Base-by-base conservation (phyloP, 2,888 invertebrate species). In the Scaptomyza caliginosa region DNA sequence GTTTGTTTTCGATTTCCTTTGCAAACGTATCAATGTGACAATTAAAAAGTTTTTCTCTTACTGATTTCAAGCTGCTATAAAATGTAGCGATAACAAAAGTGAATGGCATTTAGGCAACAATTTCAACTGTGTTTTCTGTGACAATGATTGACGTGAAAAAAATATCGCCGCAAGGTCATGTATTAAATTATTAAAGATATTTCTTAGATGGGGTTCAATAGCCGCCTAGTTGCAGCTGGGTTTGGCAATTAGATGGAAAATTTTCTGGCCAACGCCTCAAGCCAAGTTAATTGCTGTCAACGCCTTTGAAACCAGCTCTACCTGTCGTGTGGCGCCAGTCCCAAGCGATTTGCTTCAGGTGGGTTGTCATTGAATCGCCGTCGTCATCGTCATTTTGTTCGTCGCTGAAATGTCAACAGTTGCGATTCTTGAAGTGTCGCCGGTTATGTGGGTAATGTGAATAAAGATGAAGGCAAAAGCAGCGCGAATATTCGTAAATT, bases 401-500 rank as follows among this genome's bases (percentile, higher is more conserved):
- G 28, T 43, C 34, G 23, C n/a, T 34, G 38, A 24, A 21, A 69
- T 63, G 63, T 69, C 68, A 56, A 21, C 54, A 38, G 23, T 66
- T 52, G 40, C 64, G 64, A 43, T 48, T 62, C 48, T 32, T 59
- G 51, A 59, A 50, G 36, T 57, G 54, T 39, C n/a, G 49, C 28
- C 46, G 48, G 11, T 40, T 46, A 32, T 38, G 24, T 28, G 23
- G 8, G 24, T 21, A 1, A 30, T n/a, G n/a, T n/a, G n/a, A 30
- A n/a, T 13, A 13, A 7, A 26, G 7, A 32, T 6, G 13, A 32
- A 2, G 32, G 32, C 32, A 3, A 24, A n/a, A n/a, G n/a, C n/a
- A n/a, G 17, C 46, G 50, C 32, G 56, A 66, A 58, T 69, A 75
- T 68, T 68, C 67, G 58, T 74, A 69, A 68, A 77, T 81, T 77